Base-by-base conservation (phyloP, 23 tunicate species). In the Ciona savignyi region DNA sequence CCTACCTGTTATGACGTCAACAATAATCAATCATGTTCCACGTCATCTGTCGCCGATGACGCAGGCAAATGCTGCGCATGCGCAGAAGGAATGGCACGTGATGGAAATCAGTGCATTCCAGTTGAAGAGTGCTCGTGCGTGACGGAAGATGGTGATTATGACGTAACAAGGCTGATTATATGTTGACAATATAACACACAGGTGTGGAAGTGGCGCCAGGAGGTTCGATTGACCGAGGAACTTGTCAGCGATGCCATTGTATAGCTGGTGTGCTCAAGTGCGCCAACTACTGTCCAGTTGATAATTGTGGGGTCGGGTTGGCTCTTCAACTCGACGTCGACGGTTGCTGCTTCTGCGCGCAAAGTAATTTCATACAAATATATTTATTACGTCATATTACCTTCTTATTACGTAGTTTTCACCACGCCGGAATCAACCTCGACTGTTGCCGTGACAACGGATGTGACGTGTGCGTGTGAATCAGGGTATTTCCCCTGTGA, bases 61-160 rank as follows among this genome's bases (percentile, higher is more conserved):
- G n/a, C n/a, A 1, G 82, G 75, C 63, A 81, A 67, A 62, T 91
- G 97, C 56, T 91, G 97, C 62, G 30, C 75, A 28, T 91, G 97
- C 72, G 23, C 30, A 15, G 86, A 81, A 35, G 97, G 97, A 51
- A 84, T 70, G 83, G 97, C 74, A n/a, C 77, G 81, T n/a, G 77
- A 91, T 65, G 94, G 81, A 29, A 86, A 86, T 21, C 28, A 81
- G 78, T 93, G 98, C 73, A 75, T 93, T 68, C 79, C 82, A 26
- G 78, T 74, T 19, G 80, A 77, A 33, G 71, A 73, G 30, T 93
- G 98, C 60, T 78, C 88, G 9, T 91, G 97, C 63, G 65, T 77
- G 27, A 75, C 66, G 26, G 34, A 60, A 2, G 80, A 91, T 32
- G 97, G 97, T 91, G 76, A 33, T 62, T 61, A 33, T 3, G 15